Evolutionary conservation across 2,888 invertebrate species (phyloP).

Genomic region (Nomada ferruginata): DNA sequence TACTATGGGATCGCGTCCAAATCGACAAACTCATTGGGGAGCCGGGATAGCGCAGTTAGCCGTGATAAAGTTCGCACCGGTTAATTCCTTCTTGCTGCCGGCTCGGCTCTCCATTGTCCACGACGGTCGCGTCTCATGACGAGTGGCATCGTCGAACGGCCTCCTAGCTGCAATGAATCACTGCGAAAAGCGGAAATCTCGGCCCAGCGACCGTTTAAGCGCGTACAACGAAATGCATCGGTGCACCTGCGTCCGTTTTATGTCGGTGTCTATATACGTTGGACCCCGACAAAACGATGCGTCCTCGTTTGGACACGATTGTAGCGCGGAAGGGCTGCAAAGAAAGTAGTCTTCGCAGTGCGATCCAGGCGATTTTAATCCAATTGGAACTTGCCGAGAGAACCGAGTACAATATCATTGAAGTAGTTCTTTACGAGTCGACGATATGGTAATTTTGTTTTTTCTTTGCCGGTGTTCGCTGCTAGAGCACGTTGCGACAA

Average conservation of each 20-base stretch:
- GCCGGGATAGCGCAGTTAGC: conserved; percentile 26
- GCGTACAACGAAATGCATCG: conserved; percentile 26
- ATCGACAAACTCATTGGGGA: conserved; percentile 25
- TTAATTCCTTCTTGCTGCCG: conserved; percentile 55
- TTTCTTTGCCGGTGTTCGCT: not conserved
- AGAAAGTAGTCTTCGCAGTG: conserved; percentile 4
- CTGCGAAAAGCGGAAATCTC: conserved; percentile 48
- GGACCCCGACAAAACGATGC: conserved; percentile 18
- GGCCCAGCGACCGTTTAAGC: conserved; percentile 37
- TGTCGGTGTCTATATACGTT: not conserved
- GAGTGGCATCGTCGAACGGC: conserved; percentile 53
- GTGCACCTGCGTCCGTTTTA: conserved; percentile 17
- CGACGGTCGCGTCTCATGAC: conserved; percentile 47
- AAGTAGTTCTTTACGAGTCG: not conserved
- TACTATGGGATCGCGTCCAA: not conserved
- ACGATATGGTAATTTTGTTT: conserved; percentile 29
- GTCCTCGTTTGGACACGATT: not conserved
- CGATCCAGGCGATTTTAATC: conserved; percentile 8
- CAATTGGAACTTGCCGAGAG: not conserved
- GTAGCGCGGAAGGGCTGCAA: not conserved
- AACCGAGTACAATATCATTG: conserved; percentile 13
- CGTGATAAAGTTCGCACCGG: conserved; percentile 45
- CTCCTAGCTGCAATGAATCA: conserved; percentile 58
- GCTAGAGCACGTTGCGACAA: not conserved
- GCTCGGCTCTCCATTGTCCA: conserved; percentile 62